Base-by-base conservation (phyloP, 2,888 invertebrate species). In the Chelonus formosanus region DNA sequence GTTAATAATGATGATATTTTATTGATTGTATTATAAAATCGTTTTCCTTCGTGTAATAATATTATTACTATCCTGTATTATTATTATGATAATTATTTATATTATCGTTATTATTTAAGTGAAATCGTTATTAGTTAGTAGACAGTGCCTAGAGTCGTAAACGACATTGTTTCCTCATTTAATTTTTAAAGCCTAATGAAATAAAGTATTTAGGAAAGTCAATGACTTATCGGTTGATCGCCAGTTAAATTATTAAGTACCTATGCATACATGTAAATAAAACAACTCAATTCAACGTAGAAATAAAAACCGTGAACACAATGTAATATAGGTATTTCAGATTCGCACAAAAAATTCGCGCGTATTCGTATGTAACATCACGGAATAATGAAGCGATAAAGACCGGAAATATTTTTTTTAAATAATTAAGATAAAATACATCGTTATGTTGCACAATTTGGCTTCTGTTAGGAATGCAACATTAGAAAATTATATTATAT, bases 171-270 rank as follows among this genome's bases (percentile, higher is more conserved):
- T 57, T 34, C 31, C 47, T 50, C 50, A 31, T 50, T 56, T 63
- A 35, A 48, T 20, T 62, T 62, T 63, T 56, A 54, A 55, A 65
- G 48, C 60, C 60, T 53, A 62, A 61, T 44, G 50, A 56, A 52
- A 65, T 47, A 47, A 45, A 56, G 52, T 63, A 58, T 64, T 67
- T 44, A 35, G 45, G 48, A 45, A 63, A 63, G 64, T 62, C 62
- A 56, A 60, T 47, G 47, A 68, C 53, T 32, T 35, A 8, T 75
- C 70, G 70, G 66, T 70, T 70, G 59, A 73, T 70, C 73, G 67
- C 72, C 71, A 64, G 72, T 74, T 20, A 20, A 20, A 20, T 76
- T 74, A 74, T 73, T 74, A 74, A 73, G 67, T 71, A 68, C 69
- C 72, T 73, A 73, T 72, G 69, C 70, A 71, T 66, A 71, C 67